Percentiles rank a stretch among this genome's conserved stretches.
Evolutionary conservation across 2,888 invertebrate species (phyloP).

Genomic region (Julus scanicus): DNA sequence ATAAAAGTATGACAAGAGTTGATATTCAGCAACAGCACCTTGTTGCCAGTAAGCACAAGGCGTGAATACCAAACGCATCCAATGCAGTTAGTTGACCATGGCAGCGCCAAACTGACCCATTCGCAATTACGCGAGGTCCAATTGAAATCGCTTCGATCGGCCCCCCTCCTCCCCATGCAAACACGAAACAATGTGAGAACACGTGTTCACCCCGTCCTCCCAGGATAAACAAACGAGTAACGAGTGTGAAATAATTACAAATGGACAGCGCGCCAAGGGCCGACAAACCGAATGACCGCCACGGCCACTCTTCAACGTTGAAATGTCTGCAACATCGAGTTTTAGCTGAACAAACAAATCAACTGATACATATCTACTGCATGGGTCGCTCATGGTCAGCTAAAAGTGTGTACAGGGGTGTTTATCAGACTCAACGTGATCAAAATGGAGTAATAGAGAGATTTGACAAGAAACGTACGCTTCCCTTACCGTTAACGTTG

Average conservation of each 20-base stretch:
- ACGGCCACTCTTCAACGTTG: background rate
- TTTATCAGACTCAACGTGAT: background rate
- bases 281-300: background rate
- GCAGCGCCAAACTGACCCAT: background rate
- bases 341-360: background rate
- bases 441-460: too few species aligned
- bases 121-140: background rate
- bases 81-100: background rate
- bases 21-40: background rate
- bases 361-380: background rate
- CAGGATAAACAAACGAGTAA: background rate
- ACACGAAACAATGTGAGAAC: background rate
- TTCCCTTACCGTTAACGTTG: too few species aligned
- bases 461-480: too few species aligned
- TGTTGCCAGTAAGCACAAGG: background rate
- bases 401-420: background rate
- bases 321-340: background rate
- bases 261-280: background rate
- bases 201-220: background rate
- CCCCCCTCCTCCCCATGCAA: background rate
- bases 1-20: background rate
- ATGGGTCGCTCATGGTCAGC: background rate
- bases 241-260: background rate
- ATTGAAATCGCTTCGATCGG: background rate
- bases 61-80: background rate